Evolutionary conservation across 2,797 vertebrate species (phyloP).

Genomic region (Cyprinella venusta): DNA sequence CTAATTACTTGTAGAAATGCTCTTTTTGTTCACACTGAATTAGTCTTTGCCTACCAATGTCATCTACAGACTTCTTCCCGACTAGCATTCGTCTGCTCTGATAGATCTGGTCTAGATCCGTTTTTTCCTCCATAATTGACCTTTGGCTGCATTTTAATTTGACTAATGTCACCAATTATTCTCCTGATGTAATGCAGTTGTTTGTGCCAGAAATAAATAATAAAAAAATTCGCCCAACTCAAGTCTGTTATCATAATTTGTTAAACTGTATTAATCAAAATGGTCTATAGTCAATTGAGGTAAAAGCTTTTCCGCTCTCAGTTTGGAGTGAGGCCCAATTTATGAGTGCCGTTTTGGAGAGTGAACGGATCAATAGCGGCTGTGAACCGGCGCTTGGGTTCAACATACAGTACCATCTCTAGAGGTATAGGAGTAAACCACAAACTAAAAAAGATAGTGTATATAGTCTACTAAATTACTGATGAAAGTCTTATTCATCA

Average conservation of each 20-base stretch:
- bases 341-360: constrained; percentile 41
- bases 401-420: background rate
- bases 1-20: constrained; percentile 1
- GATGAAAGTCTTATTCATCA: background rate
- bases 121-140: constrained; percentile 45
- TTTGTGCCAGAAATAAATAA: constrained; percentile 56
- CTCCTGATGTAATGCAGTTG: constrained; percentile 55
- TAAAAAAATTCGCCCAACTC: constrained; percentile 22
- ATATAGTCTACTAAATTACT: background rate
- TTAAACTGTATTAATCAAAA: constrained; percentile 64
- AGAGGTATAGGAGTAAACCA: background rate
- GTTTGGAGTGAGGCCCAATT: constrained; percentile 51
- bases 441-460: background rate
- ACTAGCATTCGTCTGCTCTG: constrained; percentile 13
- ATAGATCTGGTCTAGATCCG: constrained; percentile 15
- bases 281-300: constrained; percentile 54
- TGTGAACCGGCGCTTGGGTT: constrained; percentile 12
- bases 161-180: constrained; percentile 60
- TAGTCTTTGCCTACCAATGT: background rate
- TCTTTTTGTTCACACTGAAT: constrained; percentile 5
- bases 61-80: background rate
- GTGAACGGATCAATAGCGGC: constrained; percentile 36
- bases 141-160: constrained; percentile 60
- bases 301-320: constrained; percentile 58
- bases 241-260: constrained; percentile 56